A percentile compares a stretch with the other conserved stretches of the same genome.
Evolutionary conservation across 2,113 vertebrate genomes (phyloP).

Genomic region (Psammodynastes pulverulentus): DNA sequence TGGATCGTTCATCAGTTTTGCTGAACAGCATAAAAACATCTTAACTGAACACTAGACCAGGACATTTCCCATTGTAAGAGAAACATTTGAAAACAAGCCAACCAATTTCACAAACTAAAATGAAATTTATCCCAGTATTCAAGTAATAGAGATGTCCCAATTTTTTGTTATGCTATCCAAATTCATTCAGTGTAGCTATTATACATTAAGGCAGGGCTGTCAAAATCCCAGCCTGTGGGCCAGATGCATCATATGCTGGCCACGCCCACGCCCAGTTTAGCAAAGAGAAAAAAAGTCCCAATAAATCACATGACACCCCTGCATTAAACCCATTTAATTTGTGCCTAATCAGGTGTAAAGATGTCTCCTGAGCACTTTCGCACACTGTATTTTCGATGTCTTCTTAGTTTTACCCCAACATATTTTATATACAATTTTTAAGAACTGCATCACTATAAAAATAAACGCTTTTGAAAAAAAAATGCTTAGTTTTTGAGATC

Average conservation of each 20-base stretch:
- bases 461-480: neutral
- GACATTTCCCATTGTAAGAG: neutral
- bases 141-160: neutral
- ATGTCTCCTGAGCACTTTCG: neutral
- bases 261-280: no score
- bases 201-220: neutral
- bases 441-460: neutral
- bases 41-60: conserved; percentile 9
- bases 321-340: neutral
- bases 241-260: no score
- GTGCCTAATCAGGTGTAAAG: neutral
- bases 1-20: conserved; percentile 52
- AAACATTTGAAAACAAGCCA: neutral
- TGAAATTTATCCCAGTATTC: neutral
- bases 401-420: neutral
- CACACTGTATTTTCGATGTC: neutral
- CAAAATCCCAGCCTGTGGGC: no score
- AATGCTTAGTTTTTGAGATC: no score
- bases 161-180: neutral
- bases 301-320: no score
- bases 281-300: no score
- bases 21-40: conserved; percentile 28
- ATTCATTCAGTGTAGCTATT: neutral
- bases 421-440: neutral
- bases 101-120: neutral